phyloP scores from a whole-genome alignment of 2,888 invertebrate species.

The Monochamus alternatus region DNA sequence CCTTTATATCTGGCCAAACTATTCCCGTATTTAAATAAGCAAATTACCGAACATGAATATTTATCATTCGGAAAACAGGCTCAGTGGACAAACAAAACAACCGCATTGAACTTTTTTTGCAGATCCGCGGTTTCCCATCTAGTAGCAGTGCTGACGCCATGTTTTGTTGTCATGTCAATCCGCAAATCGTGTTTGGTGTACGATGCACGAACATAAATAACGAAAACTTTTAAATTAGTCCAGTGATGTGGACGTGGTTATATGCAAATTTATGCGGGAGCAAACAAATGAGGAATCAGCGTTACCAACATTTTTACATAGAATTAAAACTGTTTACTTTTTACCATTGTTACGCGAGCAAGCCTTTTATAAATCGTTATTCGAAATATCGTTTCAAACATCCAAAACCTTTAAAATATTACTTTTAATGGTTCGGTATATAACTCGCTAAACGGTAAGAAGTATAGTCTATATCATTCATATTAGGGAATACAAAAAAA shows the following conservation, averaged over 20 bases:
- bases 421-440: too few species aligned
- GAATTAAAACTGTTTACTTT: too few species aligned
- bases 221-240: conserved; percentile 9
- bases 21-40: background rate
- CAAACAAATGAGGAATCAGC: too few species aligned
- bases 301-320: too few species aligned
- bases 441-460: too few species aligned
- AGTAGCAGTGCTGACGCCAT: background rate
- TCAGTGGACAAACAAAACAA: background rate
- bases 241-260: background rate
- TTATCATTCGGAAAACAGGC: background rate
- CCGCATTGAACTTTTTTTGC: background rate
- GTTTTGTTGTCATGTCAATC: background rate
- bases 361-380: too few species aligned
- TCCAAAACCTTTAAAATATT: too few species aligned
- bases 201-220: background rate
- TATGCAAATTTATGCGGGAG: conserved; percentile 1
- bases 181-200: background rate
- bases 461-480: too few species aligned
- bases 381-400: too few species aligned
- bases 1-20: too few species aligned
- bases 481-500: too few species aligned
- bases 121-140: background rate
- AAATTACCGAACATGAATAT: background rate
- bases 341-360: too few species aligned